These are phyloP conservation scores for Idaea straminata DNA, from an alignment of 2,888 invertebrate species.

Conservation along the genomic window DNA sequence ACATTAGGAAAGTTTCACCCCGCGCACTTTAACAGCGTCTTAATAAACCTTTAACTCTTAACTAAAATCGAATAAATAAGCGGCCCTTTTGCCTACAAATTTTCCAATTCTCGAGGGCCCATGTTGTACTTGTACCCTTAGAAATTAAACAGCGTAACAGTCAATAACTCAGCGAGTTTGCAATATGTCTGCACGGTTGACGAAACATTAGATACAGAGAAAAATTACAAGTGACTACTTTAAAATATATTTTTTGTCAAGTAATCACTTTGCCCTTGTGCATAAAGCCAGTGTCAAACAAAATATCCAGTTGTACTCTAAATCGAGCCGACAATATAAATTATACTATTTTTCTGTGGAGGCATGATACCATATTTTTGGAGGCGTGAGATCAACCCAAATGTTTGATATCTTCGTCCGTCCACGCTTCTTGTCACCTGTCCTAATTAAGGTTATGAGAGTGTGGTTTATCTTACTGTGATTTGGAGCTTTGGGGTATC, in stretches of 20 bases:
- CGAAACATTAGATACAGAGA: constrained; percentile 25
- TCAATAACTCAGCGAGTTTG: constrained; percentile 52
- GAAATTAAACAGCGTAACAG: constrained; percentile 39
- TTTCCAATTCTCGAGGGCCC: constrained; percentile 51
- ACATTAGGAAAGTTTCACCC: constrained; percentile 4
- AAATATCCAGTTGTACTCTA: too few species aligned
- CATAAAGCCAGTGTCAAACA: too few species aligned
- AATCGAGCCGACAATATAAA: too few species aligned
- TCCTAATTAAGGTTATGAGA: too few species aligned
- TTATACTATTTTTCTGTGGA: too few species aligned
- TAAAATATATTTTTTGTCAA: background rate
- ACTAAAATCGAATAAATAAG: constrained; percentile 50
- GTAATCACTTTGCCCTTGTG: background rate
- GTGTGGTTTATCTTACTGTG: too few species aligned
- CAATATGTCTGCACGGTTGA: constrained; percentile 45
- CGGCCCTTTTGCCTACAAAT: constrained; percentile 49
- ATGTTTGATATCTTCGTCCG: too few species aligned
- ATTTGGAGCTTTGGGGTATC: too few species aligned
- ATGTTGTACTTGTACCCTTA: constrained; percentile 47
- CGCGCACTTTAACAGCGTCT: constrained; percentile 26
- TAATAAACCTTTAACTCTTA: constrained; percentile 36
- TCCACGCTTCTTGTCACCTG: too few species aligned
- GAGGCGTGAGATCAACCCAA: too few species aligned
- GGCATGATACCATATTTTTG: too few species aligned
- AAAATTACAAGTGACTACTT: background rate